Conservation (phyloP, 2,888 invertebrate genomes). For the Drosophila maculinotata region DNA sequence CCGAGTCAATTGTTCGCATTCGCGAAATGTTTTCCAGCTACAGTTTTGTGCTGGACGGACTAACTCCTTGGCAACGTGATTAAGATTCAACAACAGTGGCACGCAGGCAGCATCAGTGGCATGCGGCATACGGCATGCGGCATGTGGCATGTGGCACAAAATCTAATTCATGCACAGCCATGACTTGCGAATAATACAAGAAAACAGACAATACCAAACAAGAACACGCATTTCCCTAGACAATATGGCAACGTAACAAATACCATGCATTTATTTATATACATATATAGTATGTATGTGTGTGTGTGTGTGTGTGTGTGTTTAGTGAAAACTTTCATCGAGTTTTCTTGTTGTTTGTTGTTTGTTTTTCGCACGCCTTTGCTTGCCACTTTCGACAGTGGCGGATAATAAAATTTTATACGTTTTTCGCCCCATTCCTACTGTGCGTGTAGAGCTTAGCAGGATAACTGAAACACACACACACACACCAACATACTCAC, state of each 20-base stretch:
- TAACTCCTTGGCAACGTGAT: constrained; percentile 66
- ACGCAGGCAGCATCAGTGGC: constrained; percentile 12
- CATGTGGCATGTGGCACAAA: constrained; percentile 27
- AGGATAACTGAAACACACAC: constrained; percentile 30
- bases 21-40: constrained; percentile 50
- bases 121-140: background rate
- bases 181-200: constrained; percentile 51
- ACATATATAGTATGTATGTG: background rate
- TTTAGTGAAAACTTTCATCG: constrained; percentile 25
- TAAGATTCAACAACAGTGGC: constrained; percentile 50
- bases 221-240: constrained; percentile 58
- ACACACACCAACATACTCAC: background rate
- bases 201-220: constrained; percentile 26
- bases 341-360: constrained; percentile 10
- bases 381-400: constrained; percentile 16
- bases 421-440: constrained; percentile 18
- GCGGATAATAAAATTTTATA: constrained; percentile 63
- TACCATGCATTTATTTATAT: constrained; percentile 10
- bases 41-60: constrained; percentile 19
- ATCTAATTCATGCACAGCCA: constrained; percentile 66
- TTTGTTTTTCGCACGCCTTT: constrained; percentile 22
- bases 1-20: constrained; percentile 42
- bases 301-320: constrained; percentile 3
- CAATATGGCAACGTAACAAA: constrained; percentile 46
- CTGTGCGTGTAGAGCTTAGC: constrained; percentile 20